Percentiles rank a stretch among this genome's conserved stretches.
Conservation (phyloP, 2,113 vertebrate species). For the Loxodonta africana region DNA sequence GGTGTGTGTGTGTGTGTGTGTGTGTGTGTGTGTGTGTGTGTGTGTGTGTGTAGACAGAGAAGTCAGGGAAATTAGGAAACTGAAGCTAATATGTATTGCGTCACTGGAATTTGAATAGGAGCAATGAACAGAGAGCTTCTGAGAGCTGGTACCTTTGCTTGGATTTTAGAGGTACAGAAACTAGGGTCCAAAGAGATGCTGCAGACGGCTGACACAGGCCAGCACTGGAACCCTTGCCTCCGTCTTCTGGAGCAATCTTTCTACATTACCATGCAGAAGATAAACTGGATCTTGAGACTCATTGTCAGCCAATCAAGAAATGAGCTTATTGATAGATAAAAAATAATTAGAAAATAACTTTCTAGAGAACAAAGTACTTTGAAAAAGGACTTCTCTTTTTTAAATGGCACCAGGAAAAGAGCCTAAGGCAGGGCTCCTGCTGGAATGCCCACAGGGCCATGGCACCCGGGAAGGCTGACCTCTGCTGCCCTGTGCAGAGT, state of each 20-base stretch:
- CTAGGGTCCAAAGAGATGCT: not conserved
- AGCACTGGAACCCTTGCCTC: too few relatives aligned
- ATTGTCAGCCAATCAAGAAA: not conserved
- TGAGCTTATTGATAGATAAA: not conserved
- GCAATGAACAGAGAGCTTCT: not conserved
- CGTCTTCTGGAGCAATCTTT: not conserved
- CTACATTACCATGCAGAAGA: not conserved
- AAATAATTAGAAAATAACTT: not conserved
- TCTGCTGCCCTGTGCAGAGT: accelerated
- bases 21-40: too few relatives aligned
- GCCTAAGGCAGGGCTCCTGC: not conserved
- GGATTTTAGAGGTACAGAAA: constrained; percentile 1
- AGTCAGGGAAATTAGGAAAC: not conserved
- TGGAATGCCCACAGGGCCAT: accelerated
- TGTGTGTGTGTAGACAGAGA: too few relatives aligned
- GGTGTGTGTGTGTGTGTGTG: too few relatives aligned
- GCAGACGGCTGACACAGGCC: not conserved
- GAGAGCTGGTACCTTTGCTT: not conserved
- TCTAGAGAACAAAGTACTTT: not conserved
- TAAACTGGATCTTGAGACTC: not conserved
- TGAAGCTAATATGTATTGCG: not conserved
- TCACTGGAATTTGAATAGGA: not conserved
- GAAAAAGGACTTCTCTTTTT: not conserved
- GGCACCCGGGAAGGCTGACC: not conserved
- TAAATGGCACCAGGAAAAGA: not conserved